Evolutionary conservation across 2,113 vertebrate genomes (phyloP).

Genomic region (Smithornis capensis): DNA sequence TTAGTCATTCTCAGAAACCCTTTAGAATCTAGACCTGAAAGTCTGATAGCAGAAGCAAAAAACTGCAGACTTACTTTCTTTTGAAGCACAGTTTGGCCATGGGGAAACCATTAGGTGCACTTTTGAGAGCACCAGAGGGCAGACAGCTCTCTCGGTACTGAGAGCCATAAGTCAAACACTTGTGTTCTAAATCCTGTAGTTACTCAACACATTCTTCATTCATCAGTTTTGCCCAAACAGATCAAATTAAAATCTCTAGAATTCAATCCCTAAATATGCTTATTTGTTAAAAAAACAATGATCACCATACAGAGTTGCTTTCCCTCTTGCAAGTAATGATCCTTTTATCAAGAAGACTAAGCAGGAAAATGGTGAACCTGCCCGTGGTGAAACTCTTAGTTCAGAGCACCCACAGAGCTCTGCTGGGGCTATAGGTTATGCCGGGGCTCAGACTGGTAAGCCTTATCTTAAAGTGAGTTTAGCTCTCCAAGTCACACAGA

Average conservation of each 20-base stretch:
- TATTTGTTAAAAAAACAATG: neutral
- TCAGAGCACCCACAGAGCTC: neutral
- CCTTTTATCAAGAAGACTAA: neutral
- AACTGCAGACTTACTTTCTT: neutral
- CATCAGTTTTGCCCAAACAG: neutral
- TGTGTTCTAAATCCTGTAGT: neutral
- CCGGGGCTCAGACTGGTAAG: neutral
- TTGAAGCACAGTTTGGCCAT: neutral
- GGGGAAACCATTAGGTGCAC: neutral
- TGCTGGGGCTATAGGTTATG: neutral
- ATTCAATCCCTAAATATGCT: neutral
- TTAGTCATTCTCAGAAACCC: neutral
- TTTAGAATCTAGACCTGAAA: neutral
- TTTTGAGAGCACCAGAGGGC: neutral
- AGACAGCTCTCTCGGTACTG: neutral
- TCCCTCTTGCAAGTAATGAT: neutral
- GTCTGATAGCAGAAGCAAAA: neutral
- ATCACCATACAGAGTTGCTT: neutral
- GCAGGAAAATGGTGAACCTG: neutral
- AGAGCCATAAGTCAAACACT: neutral
- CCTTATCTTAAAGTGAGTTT: neutral
- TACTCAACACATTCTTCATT: neutral
- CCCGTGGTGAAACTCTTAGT: neutral
- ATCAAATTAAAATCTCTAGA: neutral
- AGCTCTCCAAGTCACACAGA: fast-evolving